Base-by-base conservation (phyloP, 2,113 vertebrate species). In the Heteronetta atricapilla region DNA sequence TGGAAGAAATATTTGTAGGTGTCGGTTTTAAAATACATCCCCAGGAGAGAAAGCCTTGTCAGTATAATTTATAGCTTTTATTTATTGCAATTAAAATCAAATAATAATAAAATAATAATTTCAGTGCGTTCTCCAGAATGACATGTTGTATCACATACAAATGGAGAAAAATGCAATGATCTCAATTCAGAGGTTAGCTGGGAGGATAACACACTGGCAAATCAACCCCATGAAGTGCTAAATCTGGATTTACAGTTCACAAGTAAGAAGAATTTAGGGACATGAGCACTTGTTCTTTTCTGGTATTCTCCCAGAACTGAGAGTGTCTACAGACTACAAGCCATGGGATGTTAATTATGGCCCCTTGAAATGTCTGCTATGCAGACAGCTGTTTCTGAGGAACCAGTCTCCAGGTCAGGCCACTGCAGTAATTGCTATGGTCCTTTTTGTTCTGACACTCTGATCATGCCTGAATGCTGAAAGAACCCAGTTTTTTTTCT, bases 51-150 rank as follows among this genome's bases (percentile, higher is more conserved):
- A 19, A 48, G 52, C 11, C 16, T 11, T 58, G 18, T 64, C 52
- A 63, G 20, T 1, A 2, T 33, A 46, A 44, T 66, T 0, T 0
- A 21, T 22, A 59, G 6, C 21, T 33, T 69, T 22, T 20, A 36
- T 44, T 63, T 67, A 29, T 1, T 40, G 15, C 5, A 22, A 3
- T 26, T 4, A 40, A 1, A 33, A 21, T 42, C 33, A 29, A 52
- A 29, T 36, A 48, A 69, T 9, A 50, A 8, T 4, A 50, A 69
- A 19, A 70, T 28, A 56, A 11, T 10, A 58, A 74, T 31, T 42
- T 13, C 29, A 15, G 40, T 42, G 11, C 23, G 6, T 10, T 82
- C 64, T 88, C 56, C 52, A 40, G 50, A 81, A 50, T 18, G 8
- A 60, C 3, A 4, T 6, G 2, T 11, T 38, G 16, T 22, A 18